These are phyloP conservation scores for Drosophila eohydei DNA, from an alignment of 2,888 invertebrate species.

Conservation along the genomic window DNA sequence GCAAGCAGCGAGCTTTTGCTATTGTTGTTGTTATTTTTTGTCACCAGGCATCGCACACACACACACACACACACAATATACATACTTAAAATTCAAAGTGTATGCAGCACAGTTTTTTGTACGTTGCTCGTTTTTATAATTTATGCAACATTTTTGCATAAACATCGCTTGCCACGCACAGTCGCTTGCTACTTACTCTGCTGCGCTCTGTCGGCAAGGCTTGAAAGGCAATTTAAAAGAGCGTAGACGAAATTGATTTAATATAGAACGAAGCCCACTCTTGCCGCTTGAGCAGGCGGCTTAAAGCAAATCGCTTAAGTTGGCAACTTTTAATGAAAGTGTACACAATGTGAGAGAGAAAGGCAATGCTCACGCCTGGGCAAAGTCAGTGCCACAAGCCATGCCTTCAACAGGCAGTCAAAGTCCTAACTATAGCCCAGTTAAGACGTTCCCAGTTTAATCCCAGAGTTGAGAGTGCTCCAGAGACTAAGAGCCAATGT, in stretches of 20 bases:
- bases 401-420: slow-evolving; percentile 34
- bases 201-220: slow-evolving; percentile 3
- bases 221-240: slow-evolving; percentile 47
- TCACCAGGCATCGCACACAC: slow-evolving; percentile 42
- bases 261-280: slow-evolving; percentile 17
- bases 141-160: slow-evolving; percentile 61
- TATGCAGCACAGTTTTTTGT: slow-evolving; percentile 60
- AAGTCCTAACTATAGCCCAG: slow-evolving; percentile 73
- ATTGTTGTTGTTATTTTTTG: slow-evolving; percentile 46
- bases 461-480: slow-evolving; percentile 71
- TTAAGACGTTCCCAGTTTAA: slow-evolving; percentile 71
- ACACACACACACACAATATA: neutral
- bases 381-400: slow-evolving; percentile 6
- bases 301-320: slow-evolving; percentile 75
- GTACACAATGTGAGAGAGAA: neutral
- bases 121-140: slow-evolving; percentile 35
- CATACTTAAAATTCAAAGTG: slow-evolving; percentile 53
- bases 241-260: slow-evolving; percentile 51
- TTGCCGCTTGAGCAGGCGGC: slow-evolving; percentile 31
- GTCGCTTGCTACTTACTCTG: neutral
- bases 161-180: slow-evolving; percentile 35
- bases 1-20: slow-evolving; percentile 29
- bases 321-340: slow-evolving; percentile 69
- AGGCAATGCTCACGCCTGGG: slow-evolving; percentile 10
- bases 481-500: slow-evolving; percentile 73